A percentile compares a stretch with the other conserved stretches of the same genome.
phyloP scores from a whole-genome alignment of 2,888 invertebrate species.

The Sthenelais limicola region DNA sequence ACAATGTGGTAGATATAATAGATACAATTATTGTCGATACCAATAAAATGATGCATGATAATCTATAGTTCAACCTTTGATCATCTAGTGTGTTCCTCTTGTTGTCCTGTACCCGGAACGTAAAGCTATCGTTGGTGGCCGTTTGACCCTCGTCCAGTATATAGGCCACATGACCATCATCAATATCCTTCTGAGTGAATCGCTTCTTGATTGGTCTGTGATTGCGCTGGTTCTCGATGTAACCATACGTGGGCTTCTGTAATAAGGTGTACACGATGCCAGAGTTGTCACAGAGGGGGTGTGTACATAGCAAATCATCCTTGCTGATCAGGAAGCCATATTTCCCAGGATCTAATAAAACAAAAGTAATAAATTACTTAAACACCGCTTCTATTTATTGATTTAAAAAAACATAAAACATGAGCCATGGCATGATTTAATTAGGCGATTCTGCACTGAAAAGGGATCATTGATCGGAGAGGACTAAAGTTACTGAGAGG shows the following conservation, averaged over 20 bases:
- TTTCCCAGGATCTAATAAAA: conserved; percentile 21
- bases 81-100: conserved; percentile 62
- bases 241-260: conserved; percentile 64
- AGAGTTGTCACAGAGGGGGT: conserved; percentile 59
- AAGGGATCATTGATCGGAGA: too few relatives aligned
- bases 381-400: too few relatives aligned
- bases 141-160: conserved; percentile 60
- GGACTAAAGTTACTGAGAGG: too few relatives aligned
- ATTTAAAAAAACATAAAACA: too few relatives aligned
- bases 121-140: conserved; percentile 66
- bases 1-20: too few relatives aligned
- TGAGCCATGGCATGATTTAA: too few relatives aligned
- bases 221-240: conserved; percentile 65
- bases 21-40: too few relatives aligned
- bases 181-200: conserved; percentile 70
- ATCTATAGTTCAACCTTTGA: conserved; percentile 61
- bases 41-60: neutral
- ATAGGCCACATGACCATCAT: conserved; percentile 64
- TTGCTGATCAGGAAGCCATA: conserved; percentile 64
- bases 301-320: conserved; percentile 62
- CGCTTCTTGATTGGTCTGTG: conserved; percentile 61
- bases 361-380: too few relatives aligned
- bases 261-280: conserved; percentile 65
- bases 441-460: too few relatives aligned
- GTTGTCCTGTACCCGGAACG: conserved; percentile 64